Percentiles rank a stretch among this genome's conserved stretches.
Conservation (phyloP, 2,113 vertebrate genomes). For the Rhagologus leucostigma region DNA sequence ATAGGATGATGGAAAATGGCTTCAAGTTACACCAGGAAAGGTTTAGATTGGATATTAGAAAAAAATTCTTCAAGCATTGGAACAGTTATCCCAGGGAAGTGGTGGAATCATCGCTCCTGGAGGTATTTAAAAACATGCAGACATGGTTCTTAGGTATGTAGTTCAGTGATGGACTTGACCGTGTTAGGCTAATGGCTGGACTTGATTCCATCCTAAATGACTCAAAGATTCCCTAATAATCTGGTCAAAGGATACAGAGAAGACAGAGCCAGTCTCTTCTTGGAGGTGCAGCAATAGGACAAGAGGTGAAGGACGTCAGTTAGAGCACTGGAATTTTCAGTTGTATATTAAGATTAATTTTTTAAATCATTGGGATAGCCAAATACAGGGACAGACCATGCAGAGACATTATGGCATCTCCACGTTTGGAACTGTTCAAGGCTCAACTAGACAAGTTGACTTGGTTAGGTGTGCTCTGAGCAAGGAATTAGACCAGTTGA, state of each 20-base stretch:
- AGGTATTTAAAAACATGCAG: background rate
- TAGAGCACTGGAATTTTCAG: background rate
- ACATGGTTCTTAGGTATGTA: accelerated
- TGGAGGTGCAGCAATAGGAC: accelerated
- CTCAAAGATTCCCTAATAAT: background rate
- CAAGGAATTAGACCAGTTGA: background rate
- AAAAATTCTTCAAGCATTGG: background rate
- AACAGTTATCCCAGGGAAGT: background rate
- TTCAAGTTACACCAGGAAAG: background rate
- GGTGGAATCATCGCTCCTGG: background rate
- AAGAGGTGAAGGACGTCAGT: background rate
- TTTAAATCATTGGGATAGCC: background rate
- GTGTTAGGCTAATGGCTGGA: background rate
- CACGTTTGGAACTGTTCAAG: background rate
- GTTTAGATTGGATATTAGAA: background rate
- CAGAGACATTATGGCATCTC: background rate
- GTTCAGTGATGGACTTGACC: background rate
- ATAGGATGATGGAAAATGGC: background rate
- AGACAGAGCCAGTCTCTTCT: background rate
- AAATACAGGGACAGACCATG: background rate
- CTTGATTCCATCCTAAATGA: background rate
- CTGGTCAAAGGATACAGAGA: background rate
- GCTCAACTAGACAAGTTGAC: background rate
- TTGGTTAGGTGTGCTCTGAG: background rate
- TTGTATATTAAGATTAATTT: background rate